Evolutionary conservation across 1,140 invertebrate species (phyloP), one percentile per base, ranked within the genome.

Genomic region (Octopus sinensis): DNA sequence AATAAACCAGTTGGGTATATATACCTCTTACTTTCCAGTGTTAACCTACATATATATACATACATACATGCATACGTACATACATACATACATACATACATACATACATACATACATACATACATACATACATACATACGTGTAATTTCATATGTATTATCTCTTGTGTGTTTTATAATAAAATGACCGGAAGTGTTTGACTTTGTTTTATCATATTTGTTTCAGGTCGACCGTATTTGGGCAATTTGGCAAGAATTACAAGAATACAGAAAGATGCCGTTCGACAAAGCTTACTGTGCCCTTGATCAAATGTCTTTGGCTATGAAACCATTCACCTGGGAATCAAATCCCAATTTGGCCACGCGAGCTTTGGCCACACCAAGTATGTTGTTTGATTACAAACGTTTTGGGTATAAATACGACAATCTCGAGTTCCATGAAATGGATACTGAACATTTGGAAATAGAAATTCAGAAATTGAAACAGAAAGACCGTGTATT

Each of bases 171-270:
- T 43, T 43, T 43, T 43, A 43, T 43, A 43, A 43, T 43, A 43
- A 43, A 43, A 43, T 43, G 30, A 43, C 30, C 30, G 30, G 30
- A 43, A 43, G 30, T 43, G 30, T 43, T 43, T 43, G 30, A 43
- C 3, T 43, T 43, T 43, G 30, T 1, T 43, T 43, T 43, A 43
- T 43, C 0, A 43, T 43, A 43, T 43, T 43, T 43, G 30, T 78
- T 54, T 10, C 77, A 79, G 43, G 79, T 79, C 5, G 79, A 79
- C 52, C 54, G 79, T n/a, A 13, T 79, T 17, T 79, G 79, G 79
- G 79, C 54, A 12, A 79, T 85, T 9, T 85, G 84, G 84, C 84
- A 85, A 79, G 84, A 82, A 76, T 77, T 85, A 71, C 84, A 85
- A 81, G 81, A 83, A 80, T 53, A 81, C n/a, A 62, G 84, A 54